phyloP scores from a whole-genome alignment of 2,113 vertebrate species.

The Austrofundulus limnaeus region DNA sequence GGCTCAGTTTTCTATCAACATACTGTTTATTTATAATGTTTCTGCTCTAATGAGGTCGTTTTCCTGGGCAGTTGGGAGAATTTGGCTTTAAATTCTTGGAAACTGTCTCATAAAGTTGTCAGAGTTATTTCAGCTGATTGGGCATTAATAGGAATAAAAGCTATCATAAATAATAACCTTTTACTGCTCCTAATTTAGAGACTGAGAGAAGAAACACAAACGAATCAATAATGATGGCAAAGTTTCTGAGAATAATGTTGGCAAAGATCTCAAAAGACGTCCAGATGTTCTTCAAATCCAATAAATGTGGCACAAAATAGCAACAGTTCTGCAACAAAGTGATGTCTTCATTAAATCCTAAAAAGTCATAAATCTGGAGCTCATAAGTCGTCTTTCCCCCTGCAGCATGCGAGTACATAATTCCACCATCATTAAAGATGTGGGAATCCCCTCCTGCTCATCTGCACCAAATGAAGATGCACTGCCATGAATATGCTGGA shows the following conservation, averaged over 20 bases:
- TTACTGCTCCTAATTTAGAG: slow-evolving; percentile 27
- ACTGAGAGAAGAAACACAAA: slow-evolving; percentile 29
- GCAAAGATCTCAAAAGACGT: slow-evolving; percentile 38
- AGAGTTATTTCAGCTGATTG: slow-evolving; percentile 33
- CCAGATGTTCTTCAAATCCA: slow-evolving; percentile 46
- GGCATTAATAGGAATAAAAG: no score
- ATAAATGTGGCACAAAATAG: slow-evolving; percentile 48
- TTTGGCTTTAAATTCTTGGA: slow-evolving; percentile 11
- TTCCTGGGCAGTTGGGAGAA: slow-evolving; percentile 16
- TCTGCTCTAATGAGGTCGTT: slow-evolving; percentile 32
- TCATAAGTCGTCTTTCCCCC: slow-evolving; percentile 57
- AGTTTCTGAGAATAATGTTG: slow-evolving; percentile 36
- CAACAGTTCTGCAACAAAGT: slow-evolving; percentile 44
- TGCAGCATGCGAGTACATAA: slow-evolving; percentile 59
- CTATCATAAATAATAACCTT: no score
- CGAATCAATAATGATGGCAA: slow-evolving; percentile 28
- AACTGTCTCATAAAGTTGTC: slow-evolving; percentile 17
- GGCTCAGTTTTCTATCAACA: slow-evolving; percentile 2
- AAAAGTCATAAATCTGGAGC: slow-evolving; percentile 59
- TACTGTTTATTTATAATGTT: not conserved
- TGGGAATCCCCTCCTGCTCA: slow-evolving; percentile 33
- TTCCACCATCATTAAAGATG: slow-evolving; percentile 65
- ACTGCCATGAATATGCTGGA: slow-evolving; percentile 48
- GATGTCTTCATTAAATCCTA: slow-evolving; percentile 70
- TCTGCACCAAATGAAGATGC: slow-evolving; percentile 52